Percentiles rank a stretch among this genome's conserved stretches.
phyloP scores from a whole-genome alignment of 2,113 vertebrate species.

The Pachycephala philippinensis region DNA sequence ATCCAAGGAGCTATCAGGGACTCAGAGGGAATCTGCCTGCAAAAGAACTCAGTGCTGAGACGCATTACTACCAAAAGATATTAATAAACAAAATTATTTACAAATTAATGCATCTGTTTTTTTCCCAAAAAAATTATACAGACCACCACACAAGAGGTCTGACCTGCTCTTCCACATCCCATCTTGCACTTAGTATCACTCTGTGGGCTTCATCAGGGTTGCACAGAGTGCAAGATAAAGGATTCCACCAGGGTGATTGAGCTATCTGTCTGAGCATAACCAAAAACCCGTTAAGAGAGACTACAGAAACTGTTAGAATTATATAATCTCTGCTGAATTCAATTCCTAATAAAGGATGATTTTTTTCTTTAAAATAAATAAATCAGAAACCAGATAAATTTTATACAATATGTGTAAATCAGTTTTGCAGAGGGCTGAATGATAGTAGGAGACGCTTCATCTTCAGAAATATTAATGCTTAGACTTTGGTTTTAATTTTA shows the following conservation, averaged over 20 bases:
- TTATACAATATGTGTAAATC: not conserved
- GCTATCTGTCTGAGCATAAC: not conserved
- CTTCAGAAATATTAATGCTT: not conserved
- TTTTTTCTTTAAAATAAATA: not conserved
- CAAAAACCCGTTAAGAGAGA: not conserved
- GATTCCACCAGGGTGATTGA: not conserved
- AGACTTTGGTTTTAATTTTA: not conserved
- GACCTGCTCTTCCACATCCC: not conserved
- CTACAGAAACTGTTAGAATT: not conserved
- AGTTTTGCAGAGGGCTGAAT: not conserved
- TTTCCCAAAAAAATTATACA: not conserved
- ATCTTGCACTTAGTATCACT: not conserved
- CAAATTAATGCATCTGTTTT: not conserved
- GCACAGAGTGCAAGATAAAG: not conserved
- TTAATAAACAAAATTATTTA: constrained; percentile 3
- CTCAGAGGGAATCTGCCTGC: constrained; percentile 41
- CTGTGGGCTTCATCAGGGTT: not conserved
- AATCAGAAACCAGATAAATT: not conserved
- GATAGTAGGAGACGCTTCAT: not conserved
- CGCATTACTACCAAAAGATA: not conserved
- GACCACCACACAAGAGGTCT: not conserved
- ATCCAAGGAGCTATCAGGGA: constrained; percentile 56
- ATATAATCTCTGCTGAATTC: not conserved
- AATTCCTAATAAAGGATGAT: not conserved
- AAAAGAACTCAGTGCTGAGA: constrained; percentile 59